Conservation (phyloP, 2,113 vertebrate genomes). For the Climacteris rufus region DNA sequence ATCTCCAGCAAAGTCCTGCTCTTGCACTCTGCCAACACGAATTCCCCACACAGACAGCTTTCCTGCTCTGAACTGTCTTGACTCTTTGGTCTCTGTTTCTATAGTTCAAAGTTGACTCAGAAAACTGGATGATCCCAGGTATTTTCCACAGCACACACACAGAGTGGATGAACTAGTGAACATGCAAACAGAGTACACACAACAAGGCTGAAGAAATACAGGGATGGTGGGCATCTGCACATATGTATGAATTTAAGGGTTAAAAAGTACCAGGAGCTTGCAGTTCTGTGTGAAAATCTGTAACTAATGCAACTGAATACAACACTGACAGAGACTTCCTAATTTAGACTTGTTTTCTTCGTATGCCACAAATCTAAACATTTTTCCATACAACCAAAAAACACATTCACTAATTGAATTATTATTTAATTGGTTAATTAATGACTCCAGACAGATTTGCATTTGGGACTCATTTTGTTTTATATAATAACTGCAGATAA, state of each 20-base stretch:
- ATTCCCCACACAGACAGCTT: neutral
- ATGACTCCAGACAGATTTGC: conserved; percentile 88
- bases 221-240: neutral
- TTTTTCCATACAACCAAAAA: conserved; percentile 70
- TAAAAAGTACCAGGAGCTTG: neutral
- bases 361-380: conserved; percentile 45
- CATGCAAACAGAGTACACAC: accelerated
- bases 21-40: neutral
- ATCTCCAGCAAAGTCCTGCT: neutral
- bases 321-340: neutral
- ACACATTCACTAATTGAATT: conserved; percentile 90
- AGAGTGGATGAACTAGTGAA: neutral
- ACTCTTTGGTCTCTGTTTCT: neutral
- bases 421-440: conserved; percentile 91
- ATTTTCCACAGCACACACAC: accelerated
- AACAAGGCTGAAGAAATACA: neutral
- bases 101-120: neutral
- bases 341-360: conserved; percentile 21
- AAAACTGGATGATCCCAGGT: neutral
- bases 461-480: conserved; percentile 86
- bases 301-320: neutral
- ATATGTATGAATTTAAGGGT: neutral
- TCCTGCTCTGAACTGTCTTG: neutral
- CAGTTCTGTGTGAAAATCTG: neutral
- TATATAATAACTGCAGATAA: conserved; percentile 89